Conservation (phyloP, 1,140 invertebrate genomes). For the Drosophila orena region DNA sequence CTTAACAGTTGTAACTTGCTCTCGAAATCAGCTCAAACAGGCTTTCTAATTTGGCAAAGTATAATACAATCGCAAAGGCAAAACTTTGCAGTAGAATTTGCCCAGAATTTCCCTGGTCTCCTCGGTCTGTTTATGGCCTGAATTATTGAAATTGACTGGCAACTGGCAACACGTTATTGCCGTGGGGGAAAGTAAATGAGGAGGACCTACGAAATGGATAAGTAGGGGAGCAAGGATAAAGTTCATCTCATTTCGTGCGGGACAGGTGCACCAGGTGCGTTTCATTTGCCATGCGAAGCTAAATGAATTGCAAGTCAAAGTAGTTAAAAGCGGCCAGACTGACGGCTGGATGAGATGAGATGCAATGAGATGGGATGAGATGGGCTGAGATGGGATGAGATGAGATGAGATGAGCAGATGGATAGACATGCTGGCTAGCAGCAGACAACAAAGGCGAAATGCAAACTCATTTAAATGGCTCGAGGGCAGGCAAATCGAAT, state of each 20-base stretch:
- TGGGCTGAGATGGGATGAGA: neutral
- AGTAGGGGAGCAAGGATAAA: neutral
- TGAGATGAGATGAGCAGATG: slow-evolving; percentile 5
- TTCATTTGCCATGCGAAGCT: slow-evolving; percentile 66
- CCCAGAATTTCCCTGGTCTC: neutral
- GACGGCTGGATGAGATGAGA: neutral
- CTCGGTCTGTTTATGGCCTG: slow-evolving; percentile 32
- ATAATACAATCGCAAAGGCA: slow-evolving; percentile 22
- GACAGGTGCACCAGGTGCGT: slow-evolving; percentile 55
- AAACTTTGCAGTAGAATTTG: slow-evolving; percentile 8
- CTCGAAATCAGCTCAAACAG: too few relatives aligned
- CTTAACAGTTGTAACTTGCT: too few relatives aligned
- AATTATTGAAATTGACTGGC: slow-evolving; percentile 57
- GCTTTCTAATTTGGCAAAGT: slow-evolving; percentile 8
- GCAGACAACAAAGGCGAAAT: slow-evolving; percentile 57
- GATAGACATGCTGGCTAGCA: slow-evolving; percentile 17
- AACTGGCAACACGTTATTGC: slow-evolving; percentile 35
- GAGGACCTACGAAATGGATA: neutral
- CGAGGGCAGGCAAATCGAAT: slow-evolving; percentile 69
- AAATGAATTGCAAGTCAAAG: slow-evolving; percentile 80
- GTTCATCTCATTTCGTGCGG: slow-evolving; percentile 13
- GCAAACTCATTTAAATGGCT: slow-evolving; percentile 77
- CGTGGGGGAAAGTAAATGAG: slow-evolving; percentile 4
- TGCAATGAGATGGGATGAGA: too few relatives aligned
- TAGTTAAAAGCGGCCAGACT: slow-evolving; percentile 54